A percentile compares a stretch with the other conserved stretches of the same genome.
Conservation (phyloP, 2,113 vertebrate genomes). For the Albula goreensis region DNA sequence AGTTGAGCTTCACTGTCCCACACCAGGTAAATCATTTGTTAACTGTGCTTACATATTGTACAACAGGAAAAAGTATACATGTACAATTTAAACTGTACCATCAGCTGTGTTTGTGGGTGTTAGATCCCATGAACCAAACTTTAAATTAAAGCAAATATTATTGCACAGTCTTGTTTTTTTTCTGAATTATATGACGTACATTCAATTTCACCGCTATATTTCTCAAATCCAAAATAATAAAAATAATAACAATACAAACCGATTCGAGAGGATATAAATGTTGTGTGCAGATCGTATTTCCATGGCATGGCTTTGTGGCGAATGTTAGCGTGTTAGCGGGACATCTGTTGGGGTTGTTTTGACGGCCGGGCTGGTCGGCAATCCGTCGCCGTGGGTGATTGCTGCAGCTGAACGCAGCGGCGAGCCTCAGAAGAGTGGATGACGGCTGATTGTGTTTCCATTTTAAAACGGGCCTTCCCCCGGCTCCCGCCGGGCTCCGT, state of each 20-base stretch:
- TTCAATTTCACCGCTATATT: not conserved
- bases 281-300: not conserved
- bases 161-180: too few species aligned
- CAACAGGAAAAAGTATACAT: too few species aligned
- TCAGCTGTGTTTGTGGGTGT: not conserved
- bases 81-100: too few species aligned
- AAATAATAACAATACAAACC: not conserved
- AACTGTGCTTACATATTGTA: too few species aligned
- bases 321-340: slow-evolving; percentile 50
- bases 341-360: slow-evolving; percentile 56
- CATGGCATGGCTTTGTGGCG: not conserved
- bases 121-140: not conserved
- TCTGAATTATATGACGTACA: too few species aligned
- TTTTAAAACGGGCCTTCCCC: slow-evolving; percentile 49
- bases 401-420: slow-evolving; percentile 40
- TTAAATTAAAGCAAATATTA: not conserved
- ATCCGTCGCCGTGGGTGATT: slow-evolving; percentile 31
- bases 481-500: slow-evolving; percentile 20
- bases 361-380: slow-evolving; percentile 48
- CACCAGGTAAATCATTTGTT: too few species aligned
- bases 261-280: not conserved
- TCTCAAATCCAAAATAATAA: too few species aligned
- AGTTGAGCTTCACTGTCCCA: too few species aligned
- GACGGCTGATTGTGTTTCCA: slow-evolving; percentile 50
- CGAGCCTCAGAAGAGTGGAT: slow-evolving; percentile 32